Base-by-base conservation (phyloP, 2,888 invertebrate genomes). In the Drosophila meridionalis region DNA sequence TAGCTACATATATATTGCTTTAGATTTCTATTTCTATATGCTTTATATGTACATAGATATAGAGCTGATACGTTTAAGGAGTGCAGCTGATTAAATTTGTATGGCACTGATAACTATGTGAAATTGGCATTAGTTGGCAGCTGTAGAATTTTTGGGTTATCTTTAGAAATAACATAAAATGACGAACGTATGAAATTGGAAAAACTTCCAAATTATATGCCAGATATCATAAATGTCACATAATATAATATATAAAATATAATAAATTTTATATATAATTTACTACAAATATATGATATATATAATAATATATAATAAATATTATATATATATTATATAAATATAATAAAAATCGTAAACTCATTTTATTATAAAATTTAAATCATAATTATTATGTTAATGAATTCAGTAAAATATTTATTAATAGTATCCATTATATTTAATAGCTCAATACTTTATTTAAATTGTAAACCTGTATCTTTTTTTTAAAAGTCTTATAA, bases 31-130 rank as follows among this genome's bases (percentile, higher is more conserved):
- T 12, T 38, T 38, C 12, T 5, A 40, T 40, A 40, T 14, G 2
- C 36, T 12, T 38, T 5, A 38, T 14, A 11, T 14, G 14, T 8
- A 6, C 20, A 43, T 40, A 9, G 2, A 58, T 48, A n/a, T 71
- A 55, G 20, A 20, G 20, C 59, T 50, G 2, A 66, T 73, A 52
- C 45, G n/a, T 42, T 58, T 65, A 57, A 20, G 52, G 60, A 43
- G 36, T 74, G 71, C 40, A 45, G 36, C 36, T 72, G 60, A 71
- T 71, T 50, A 50, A 20, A 34, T n/a, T 32, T 55, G 47, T 36
- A 56, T 73, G 40, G 26, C 28, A 1, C 14, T 32, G 61, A 58
- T 38, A 56, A 56, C 50, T 38, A 36, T 62, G 50, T 32, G 50
- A 59, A 59, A 50, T 2, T 5, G 20, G 36, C 26, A n/a, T 53